Conservation (phyloP, 2,113 vertebrate genomes). For the Pogona vitticeps region DNA sequence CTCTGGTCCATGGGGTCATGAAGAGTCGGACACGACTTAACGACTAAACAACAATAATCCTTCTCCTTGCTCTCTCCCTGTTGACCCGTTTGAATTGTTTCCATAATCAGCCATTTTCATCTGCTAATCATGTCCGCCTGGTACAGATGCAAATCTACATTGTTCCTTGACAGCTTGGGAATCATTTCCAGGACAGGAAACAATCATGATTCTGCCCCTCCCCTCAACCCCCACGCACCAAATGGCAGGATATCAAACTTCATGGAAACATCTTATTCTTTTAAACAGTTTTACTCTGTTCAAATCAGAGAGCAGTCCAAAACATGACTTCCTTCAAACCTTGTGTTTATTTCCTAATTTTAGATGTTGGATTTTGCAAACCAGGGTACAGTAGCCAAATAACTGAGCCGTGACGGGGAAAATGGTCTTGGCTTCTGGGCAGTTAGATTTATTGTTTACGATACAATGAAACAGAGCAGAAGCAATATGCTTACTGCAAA, state of each 20-base stretch:
- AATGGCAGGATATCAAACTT: not conserved
- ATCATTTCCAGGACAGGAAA: not conserved
- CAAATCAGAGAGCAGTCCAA: not conserved
- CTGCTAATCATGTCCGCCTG: not conserved
- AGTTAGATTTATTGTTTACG: conserved; percentile 60
- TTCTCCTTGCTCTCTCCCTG: conserved; percentile 5
- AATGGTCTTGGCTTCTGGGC: conserved; percentile 64
- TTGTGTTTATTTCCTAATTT: not conserved
- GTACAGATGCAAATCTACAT: not conserved
- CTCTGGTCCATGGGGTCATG: no score
- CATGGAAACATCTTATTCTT: not conserved
- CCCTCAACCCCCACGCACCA: no score
- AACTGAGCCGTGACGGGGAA: conserved; percentile 56
- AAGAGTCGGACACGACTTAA: no score
- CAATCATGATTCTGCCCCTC: not conserved
- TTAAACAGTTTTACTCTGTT: not conserved
- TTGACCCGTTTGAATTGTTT: not conserved
- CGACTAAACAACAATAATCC: no score
- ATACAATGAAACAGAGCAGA: conserved; percentile 65
- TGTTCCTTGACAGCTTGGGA: conserved; percentile 6
- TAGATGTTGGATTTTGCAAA: conserved; percentile 40
- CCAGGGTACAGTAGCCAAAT: conserved; percentile 46
- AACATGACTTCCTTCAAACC: not conserved
- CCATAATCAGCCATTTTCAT: conserved; percentile 13
- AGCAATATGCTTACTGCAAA: conserved; percentile 72